Evolutionary conservation across 2,113 vertebrate genomes (phyloP), one percentile per base, ranked within the genome.

Genomic region (Isurus oxyrinchus): DNA sequence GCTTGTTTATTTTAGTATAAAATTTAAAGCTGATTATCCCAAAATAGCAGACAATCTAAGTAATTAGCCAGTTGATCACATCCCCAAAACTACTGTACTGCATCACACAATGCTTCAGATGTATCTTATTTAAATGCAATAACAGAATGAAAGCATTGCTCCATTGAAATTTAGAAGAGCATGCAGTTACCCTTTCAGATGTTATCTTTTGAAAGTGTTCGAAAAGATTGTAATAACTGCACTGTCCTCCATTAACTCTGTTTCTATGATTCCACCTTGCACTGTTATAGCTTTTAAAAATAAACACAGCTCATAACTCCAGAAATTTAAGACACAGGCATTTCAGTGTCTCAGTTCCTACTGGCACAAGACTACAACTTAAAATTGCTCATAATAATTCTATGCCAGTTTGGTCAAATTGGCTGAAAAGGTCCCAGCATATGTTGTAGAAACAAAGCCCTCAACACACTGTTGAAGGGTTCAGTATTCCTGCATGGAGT

Each of bases 11-110:
- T 94, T 94, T 44, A 63, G 59, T 35, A 93, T 10, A 63, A 94
- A 94, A 93, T 31, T 61, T 93, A 91, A 59, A 61, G 27, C 88
- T n/a, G 88, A 93, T 59, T 93, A 93, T 93, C 88, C 88, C 90
- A 94, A 94, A 94, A 94, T 63, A 25, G 16, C 59, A 94, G 57
- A 21, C 57, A 66, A 63, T 61, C 59, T 35, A n/a, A 63, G 14
- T 63, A 94, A 63, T 94, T 94, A 63, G 35, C 61, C 35, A 40
- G 90, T 94, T 94, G 35, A 94, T 40, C 59, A 94, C 6, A 40
- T 16, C 61, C 57, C 59, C 19, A 94, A 63, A n/a, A 21, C 40
- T 31, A 31, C 14, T n/a, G 57, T 40, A 40, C 23, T 2, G 14
- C 19, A 23, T 94, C n/a, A 63, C 19, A 14, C 57, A 94, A n/a